These are phyloP conservation scores for Leptinotarsa lineolata DNA, from an alignment of 1,140 invertebrate genomes.

Conservation along the genomic window DNA sequence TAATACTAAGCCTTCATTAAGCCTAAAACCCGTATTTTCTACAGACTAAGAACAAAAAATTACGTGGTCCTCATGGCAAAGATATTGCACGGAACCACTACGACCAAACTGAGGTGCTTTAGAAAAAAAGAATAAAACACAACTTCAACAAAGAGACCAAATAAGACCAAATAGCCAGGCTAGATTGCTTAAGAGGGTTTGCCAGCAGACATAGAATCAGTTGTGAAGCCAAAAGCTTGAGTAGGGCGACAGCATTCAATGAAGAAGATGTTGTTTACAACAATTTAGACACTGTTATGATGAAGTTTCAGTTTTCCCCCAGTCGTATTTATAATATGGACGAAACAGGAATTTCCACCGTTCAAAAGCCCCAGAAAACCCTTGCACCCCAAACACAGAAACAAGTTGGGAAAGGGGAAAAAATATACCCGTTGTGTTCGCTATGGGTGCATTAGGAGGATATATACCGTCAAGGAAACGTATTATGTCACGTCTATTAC, in stretches of 20 bases:
- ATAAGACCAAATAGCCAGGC: constrained; percentile 46
- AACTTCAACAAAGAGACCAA: constrained; percentile 32
- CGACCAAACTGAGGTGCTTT: too few relatives aligned
- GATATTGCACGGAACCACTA: too few relatives aligned
- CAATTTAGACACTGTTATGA: not conserved
- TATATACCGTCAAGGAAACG: not conserved
- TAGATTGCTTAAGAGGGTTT: constrained; percentile 51
- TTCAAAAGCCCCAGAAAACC: constrained; percentile 19
- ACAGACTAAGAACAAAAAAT: too few relatives aligned
- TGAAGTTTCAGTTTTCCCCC: not conserved
- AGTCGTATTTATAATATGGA: constrained; percentile 22
- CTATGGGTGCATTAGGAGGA: not conserved
- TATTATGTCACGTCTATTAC: not conserved
- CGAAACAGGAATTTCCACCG: constrained; percentile 26
- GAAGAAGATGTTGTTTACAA: constrained; percentile 19
- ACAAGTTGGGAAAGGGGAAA: not conserved
- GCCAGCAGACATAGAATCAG: constrained; percentile 42
- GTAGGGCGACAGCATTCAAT: constrained; percentile 39
- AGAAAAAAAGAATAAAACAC: too few relatives aligned
- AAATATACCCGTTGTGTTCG: not conserved
- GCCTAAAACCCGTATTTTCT: too few relatives aligned
- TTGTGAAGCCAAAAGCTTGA: not conserved
- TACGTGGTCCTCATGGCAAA: too few relatives aligned
- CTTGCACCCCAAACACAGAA: constrained; percentile 3
- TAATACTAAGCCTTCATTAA: too few relatives aligned